Evolutionary conservation across 2,797 vertebrate genomes (phyloP), one percentile per base, ranked within the genome.

Genomic region (Paratrypauchen microcephalus): DNA sequence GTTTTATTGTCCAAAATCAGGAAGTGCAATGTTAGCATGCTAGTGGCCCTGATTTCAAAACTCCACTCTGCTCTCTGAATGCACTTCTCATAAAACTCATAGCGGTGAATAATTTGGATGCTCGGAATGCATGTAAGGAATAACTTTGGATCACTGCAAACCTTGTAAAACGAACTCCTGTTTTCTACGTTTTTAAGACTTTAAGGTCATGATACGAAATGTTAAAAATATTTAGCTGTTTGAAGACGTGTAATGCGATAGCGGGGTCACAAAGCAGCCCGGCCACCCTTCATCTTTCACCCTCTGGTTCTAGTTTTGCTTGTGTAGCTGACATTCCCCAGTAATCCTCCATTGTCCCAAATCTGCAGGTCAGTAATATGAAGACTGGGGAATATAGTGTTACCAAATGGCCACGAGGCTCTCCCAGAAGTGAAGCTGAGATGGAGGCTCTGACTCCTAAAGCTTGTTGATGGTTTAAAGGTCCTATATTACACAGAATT

Each of bases 401-500:
- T 65, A 65, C 63, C 63, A 65, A 65, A 65, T n/a, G 63, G 45
- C 63, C 63, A 19, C 18, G 26, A 65, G 63, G 47, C 26, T 65
- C 63, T 7, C 16, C 45, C 24, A 65, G 18, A 65, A n/a, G 62
- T 50, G 62, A 48, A 65, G 41, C 62, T 6, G 45, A 65, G 24
- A 30, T 19, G 23, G 24, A 48, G 3, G 3, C 15, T 26, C 16
- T 5, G 41, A 28, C 62, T 48, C 62, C 23, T 24, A 8, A 13
- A 62, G n/a, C n/a, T 11, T 66, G 56, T 77, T 57, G 23, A 71
- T 82, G 39, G 24, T 70, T 72, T 36, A 36, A 36, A 36, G 32
- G 6, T 32, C 6, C 30, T 32, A 32, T 1, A 32, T 32, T 32
- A 32, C 32, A 36, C 32, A 9, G 9, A 36, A 9, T 36, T 9